Evolutionary conservation across 2,888 invertebrate genomes (phyloP).

Genomic region (Cinara cedri): DNA sequence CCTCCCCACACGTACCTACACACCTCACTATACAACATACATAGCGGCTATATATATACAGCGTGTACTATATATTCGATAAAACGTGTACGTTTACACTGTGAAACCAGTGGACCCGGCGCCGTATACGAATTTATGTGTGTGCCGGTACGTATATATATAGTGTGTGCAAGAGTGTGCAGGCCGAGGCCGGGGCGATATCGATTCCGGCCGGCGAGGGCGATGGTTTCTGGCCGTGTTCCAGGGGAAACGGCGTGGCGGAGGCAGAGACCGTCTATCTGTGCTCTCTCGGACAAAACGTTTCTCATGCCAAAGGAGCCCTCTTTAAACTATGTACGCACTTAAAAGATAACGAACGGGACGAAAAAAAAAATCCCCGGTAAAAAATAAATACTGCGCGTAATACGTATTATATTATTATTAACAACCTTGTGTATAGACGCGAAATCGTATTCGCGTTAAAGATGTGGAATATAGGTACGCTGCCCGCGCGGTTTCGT

Average conservation of each 20-base stretch:
- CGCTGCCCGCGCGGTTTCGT: not conserved
- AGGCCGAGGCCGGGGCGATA: constrained; percentile 23
- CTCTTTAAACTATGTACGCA: constrained; percentile 25
- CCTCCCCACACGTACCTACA: not conserved
- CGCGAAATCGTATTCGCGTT: not conserved
- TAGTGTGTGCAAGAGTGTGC: constrained; percentile 8
- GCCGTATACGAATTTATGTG: constrained; percentile 12
- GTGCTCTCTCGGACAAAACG: constrained; percentile 49
- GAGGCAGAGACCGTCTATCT: not conserved
- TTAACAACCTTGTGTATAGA: too few species aligned
- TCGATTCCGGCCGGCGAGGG: constrained; percentile 46
- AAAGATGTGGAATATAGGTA: not conserved
- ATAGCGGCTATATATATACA: too few species aligned
- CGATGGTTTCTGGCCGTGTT: constrained; percentile 47
- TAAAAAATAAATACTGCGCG: too few species aligned
- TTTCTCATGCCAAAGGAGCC: constrained; percentile 53
- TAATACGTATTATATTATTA: too few species aligned
- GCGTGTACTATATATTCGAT: not conserved
- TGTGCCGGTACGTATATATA: not conserved
- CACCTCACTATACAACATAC: not conserved
- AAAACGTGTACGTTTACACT: constrained; percentile 54
- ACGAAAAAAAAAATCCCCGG: not conserved
- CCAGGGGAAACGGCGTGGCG: constrained; percentile 49
- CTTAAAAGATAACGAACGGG: constrained; percentile 46
- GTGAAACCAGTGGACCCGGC: constrained; percentile 43